These are phyloP conservation scores for Nibea albiflora DNA, from an alignment of 2,113 vertebrate genomes.

Conservation along the genomic window DNA sequence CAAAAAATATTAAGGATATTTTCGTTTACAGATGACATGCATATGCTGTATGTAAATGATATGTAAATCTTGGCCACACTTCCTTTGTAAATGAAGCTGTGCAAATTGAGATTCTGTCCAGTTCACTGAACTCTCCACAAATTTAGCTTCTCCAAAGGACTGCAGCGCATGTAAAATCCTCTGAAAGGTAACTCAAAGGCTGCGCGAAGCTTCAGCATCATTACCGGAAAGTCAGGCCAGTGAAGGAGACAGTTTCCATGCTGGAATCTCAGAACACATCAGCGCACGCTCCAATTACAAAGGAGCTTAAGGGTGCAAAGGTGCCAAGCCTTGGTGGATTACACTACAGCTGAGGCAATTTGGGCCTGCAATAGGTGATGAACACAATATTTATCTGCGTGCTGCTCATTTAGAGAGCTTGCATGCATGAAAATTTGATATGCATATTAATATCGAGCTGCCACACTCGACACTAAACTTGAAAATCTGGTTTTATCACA, in stretches of 20 bases:
- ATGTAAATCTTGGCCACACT: neutral
- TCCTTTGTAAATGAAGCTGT: neutral
- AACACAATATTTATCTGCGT: neutral
- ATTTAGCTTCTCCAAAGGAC: neutral
- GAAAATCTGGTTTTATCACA: neutral
- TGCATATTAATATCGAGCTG: neutral
- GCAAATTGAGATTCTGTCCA: neutral
- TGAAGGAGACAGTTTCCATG: conserved; percentile 5
- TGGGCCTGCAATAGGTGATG: conserved; percentile 18
- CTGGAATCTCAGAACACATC: conserved; percentile 15
- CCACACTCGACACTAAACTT: neutral
- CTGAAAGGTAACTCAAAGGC: neutral
- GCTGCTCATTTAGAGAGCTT: neutral
- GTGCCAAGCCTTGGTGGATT: neutral
- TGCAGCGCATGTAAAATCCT: neutral
- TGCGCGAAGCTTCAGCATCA: neutral
- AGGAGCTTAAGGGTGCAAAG: neutral
- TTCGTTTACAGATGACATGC: neutral
- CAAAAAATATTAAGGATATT: no score
- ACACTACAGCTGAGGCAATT: neutral
- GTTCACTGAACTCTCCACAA: neutral
- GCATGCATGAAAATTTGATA: neutral
- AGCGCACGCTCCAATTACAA: conserved; percentile 20
- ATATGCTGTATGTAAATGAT: neutral
- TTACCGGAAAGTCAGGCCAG: neutral